Percentiles rank a stretch among this genome's conserved stretches.
Conservation (phyloP, 2,888 invertebrate genomes). For the Petrolisthes cinctipes region DNA sequence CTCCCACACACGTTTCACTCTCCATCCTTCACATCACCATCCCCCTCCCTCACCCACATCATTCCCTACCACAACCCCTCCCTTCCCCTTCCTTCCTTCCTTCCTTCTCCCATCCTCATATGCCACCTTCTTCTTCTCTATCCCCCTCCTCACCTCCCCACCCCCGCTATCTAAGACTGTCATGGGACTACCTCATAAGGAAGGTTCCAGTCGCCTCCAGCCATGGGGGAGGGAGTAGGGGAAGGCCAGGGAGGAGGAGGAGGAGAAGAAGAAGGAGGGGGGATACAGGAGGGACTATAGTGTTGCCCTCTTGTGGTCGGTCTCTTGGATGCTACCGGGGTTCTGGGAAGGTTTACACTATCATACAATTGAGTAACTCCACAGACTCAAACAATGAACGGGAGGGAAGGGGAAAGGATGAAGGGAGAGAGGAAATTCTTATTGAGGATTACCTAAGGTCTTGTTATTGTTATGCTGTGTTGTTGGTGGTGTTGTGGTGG, state of each 20-base stretch:
- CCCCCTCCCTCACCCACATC: neutral
- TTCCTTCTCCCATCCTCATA: neutral
- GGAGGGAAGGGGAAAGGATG: neutral
- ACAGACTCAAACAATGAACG: neutral
- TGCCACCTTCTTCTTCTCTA: neutral
- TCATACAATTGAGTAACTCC: neutral
- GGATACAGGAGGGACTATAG: neutral
- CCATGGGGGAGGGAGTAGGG: slow-evolving; percentile 21
- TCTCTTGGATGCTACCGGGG: neutral
- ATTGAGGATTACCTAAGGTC: no score
- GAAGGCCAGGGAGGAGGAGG: neutral
- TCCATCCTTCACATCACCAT: neutral
- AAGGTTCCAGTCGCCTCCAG: slow-evolving; percentile 51
- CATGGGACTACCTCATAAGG: slow-evolving; percentile 53
- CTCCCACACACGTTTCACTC: neutral
- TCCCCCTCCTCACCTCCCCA: slow-evolving; percentile 19
- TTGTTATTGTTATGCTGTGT: no score
- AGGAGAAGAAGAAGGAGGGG: neutral
- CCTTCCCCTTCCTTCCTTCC: neutral
- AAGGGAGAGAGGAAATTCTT: neutral
- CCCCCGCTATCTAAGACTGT: slow-evolving; percentile 46
- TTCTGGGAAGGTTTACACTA: slow-evolving; percentile 24
- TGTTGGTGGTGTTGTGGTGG: neutral
- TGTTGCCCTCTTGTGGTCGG: slow-evolving; percentile 27
- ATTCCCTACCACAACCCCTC: neutral